phyloP scores from a whole-genome alignment of 2,888 invertebrate genomes.

The Merodon equestris region DNA sequence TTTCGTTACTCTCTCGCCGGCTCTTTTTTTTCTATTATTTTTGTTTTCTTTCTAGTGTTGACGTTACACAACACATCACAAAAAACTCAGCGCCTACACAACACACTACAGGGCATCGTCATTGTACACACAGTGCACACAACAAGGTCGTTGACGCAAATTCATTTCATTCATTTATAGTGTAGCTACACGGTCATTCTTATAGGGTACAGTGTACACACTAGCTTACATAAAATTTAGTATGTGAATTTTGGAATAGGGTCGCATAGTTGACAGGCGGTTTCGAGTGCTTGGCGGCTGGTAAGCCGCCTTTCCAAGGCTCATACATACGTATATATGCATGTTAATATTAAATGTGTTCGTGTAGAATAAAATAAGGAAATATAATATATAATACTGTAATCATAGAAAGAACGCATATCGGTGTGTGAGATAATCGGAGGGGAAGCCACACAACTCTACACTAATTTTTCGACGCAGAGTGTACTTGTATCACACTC shows the following conservation, averaged over 20 bases:
- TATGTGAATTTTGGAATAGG: conserved; percentile 65
- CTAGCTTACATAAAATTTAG: conserved; percentile 60
- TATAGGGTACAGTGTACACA: conserved; percentile 54
- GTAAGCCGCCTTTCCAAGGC: conserved; percentile 14
- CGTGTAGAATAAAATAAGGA: conserved; percentile 49
- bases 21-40: background rate
- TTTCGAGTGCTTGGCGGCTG: background rate
- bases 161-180: conserved; percentile 34
- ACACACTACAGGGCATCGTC: too few relatives aligned
- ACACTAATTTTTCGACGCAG: background rate
- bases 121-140: conserved; percentile 26
- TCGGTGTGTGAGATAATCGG: conserved; percentile 40
- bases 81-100: too few relatives aligned
- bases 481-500: too few relatives aligned
- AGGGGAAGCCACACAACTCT: conserved; percentile 39
- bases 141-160: conserved; percentile 58
- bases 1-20: conserved; percentile 14
- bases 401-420: conserved; percentile 30
- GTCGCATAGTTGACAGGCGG: conserved; percentile 54
- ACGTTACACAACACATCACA: too few relatives aligned
- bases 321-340: conserved; percentile 29
- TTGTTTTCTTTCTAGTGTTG: too few relatives aligned
- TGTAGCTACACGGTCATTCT: conserved; percentile 55
- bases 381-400: conserved; percentile 34
- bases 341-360: conserved; percentile 5